Base-by-base conservation (phyloP, 2,113 vertebrate species). In the Gambusia affinis region DNA sequence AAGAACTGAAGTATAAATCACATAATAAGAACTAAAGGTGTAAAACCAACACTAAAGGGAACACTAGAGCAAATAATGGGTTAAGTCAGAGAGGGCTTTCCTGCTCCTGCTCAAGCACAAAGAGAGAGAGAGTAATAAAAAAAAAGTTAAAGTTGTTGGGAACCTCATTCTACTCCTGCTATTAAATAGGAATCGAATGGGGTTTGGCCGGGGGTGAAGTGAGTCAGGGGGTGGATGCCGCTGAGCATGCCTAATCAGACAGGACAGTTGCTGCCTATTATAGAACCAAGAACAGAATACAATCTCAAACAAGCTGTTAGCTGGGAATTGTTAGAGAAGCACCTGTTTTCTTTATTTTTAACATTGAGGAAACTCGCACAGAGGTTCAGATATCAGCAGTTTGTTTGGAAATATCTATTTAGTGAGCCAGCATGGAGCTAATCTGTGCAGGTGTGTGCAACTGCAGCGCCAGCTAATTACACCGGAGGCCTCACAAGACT, bases 191-290 rank as follows among this genome's bases (percentile, higher is more conserved):
- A 88, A 79, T 88, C 77, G 88, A 89, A 91, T 85, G 84, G 76
- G 71, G 91, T 91, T 4, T 60, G 65, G 19, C 10, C 42, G 51
- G 67, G 70, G 76, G 77, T 69, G 80, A 81, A 80, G 82, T 47
- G 24, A 77, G 86, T 86, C 37, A 28, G 62, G 60, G 44, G 85
- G 67, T 87, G 93, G 82, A 89, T 66, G 87, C 93, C 84, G 93
- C 93, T 91, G 93, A 93, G 95, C 95, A 92, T 95, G 89, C 85
- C 93, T 97, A 98, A 97, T 97, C 92, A 65, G 75, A 96, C 93
- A 96, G 95, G 97, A 98, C 96, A 97, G 95, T 88, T 96, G 93
- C 92, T 94, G 94, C 94, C 96, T 95, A 96, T 97, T 96, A 96
- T 90, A 95, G 95, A 96, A 90, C 92, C 94, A 93, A 77, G 81